Evolutionary conservation across 1,140 invertebrate genomes (phyloP), one percentile per base, ranked within the genome.

Genomic region (Camponotus floridanus): DNA sequence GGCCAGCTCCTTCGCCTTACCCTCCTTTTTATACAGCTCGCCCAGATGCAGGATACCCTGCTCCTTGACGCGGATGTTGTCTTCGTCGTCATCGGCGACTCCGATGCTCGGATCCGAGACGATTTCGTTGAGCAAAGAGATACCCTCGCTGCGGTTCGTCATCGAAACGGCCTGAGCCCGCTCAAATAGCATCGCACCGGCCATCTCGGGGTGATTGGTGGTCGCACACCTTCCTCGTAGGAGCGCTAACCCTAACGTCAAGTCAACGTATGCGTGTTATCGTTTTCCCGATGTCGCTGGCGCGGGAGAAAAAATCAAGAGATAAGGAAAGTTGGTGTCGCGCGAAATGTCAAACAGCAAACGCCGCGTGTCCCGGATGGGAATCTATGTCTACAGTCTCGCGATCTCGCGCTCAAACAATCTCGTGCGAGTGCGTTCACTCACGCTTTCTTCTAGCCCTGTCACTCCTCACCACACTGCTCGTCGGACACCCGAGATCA

Each of bases 1-100:
- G 2, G 98, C 98, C 87, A 99, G 95, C 94, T 99, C 98, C 95
- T 98, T 98, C 83, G 98, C 98, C 94, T 99, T 98, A 91, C 98
- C 98, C 94, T 98, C 98, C 92, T 98, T 98, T 94, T 98, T 98
- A 92, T 98, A 98, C 74, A 98, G 96, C 92, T 98, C 97, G 18
- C 98, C 98, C 51, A 99, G 96, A 92, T 98, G 97, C 65, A 99
- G 94, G 65, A 99, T 99, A 55, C 97, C 97, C 93, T 98, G 98
- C 92, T 99, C 98, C 94, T 98, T 98, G 26, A 97, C 96, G 78
- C 97, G 97, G 91, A 99, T 98, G 88, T 96, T 97, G 93, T 98
- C 98, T 93, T 99, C 98, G 94, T 98, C 97, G 93, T 98, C 97
- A 89, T 97, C 97, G 85, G 96, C 96, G 5, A 96, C 94, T 88